Conservation (phyloP, 2,888 invertebrate species). For the Pandemis heparana region DNA sequence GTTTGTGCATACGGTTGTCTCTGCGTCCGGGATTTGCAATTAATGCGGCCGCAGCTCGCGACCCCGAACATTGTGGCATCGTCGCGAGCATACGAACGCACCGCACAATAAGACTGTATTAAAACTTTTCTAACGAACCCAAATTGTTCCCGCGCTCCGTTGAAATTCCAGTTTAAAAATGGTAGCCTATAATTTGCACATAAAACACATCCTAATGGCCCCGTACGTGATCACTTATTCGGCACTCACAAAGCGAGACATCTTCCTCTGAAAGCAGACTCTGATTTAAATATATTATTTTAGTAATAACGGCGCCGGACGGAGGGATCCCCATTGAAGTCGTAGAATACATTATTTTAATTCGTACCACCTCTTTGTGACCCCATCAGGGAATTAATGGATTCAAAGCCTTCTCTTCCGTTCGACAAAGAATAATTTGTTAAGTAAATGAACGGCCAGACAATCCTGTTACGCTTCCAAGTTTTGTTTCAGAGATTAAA, state of each 20-base stretch:
- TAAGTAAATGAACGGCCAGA: slow-evolving; percentile 85
- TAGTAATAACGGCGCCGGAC: slow-evolving; percentile 83
- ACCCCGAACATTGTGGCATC: slow-evolving; percentile 40
- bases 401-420: slow-evolving; percentile 85
- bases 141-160: slow-evolving; percentile 68
- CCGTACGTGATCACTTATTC: slow-evolving; percentile 84
- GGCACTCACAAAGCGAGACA: slow-evolving; percentile 77
- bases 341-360: slow-evolving; percentile 85
- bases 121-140: slow-evolving; percentile 80
- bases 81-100: slow-evolving; percentile 29
- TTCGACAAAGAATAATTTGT: slow-evolving; percentile 85
- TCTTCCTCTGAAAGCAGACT: slow-evolving; percentile 83
- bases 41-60: slow-evolving; percentile 56
- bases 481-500: slow-evolving; percentile 85
- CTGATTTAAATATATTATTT: slow-evolving; percentile 85
- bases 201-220: slow-evolving; percentile 84
- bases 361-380: slow-evolving; percentile 84
- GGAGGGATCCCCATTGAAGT: slow-evolving; percentile 82
- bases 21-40: slow-evolving; percentile 69
- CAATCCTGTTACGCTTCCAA: slow-evolving; percentile 81
- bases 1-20: slow-evolving; percentile 69
- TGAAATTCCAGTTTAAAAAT: slow-evolving; percentile 79
- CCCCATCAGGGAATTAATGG: slow-evolving; percentile 84
- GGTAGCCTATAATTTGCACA: slow-evolving; percentile 84
- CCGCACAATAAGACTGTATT: slow-evolving; percentile 54